Evolutionary conservation across 2,888 invertebrate genomes (phyloP), one percentile per base, ranked within the genome.

Genomic region (Sympetrum striolatum): DNA sequence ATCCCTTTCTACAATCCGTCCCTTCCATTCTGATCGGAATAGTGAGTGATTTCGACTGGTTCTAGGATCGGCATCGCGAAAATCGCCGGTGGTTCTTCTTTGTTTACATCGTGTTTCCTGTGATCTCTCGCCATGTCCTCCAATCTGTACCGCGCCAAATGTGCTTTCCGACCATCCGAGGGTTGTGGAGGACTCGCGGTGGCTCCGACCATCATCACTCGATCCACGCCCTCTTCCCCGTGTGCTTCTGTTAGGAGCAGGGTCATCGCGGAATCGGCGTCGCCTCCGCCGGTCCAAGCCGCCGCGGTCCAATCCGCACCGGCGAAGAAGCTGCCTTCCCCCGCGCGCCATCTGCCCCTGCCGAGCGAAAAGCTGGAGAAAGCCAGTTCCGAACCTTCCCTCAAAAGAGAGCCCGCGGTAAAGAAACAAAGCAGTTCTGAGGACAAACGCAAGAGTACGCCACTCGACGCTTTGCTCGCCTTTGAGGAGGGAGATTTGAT

Each of bases 401-500:
- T 86, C 86, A 86, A 82, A 60, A 82, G 58, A 58, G 58, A 37
- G 31, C 31, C 82, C 10, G 82, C 82, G 31, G 48, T 37, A 39
- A 86, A 48, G 64, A 64, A 22, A 10, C 12, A 37, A n/a, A n/a
- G 37, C 12, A 64, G 86, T 86, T 86, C 86, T 37, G 60, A 58
- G 58, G 60, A 86, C 37, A 86, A 86, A 58, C 86, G 86, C 60
- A 86, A 86, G 86, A 86, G 86, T 60, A 64, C 86, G 86, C 86
- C 86, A 86, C 86, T 86, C 37, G 86, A 86, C 86, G 58, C 86
- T 31, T 37, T 86, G 58, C 86, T 86, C 64, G 58, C 86, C 25
- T 86, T 86, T n/a, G 86, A 86, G 64, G 86, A 86, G 86, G 86
- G 86, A 86, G 86, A 86, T 86, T 86, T 86, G 60, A 60, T 86